Conservation (phyloP, 2,888 invertebrate genomes). For the Rhorus exstirpatorius region DNA sequence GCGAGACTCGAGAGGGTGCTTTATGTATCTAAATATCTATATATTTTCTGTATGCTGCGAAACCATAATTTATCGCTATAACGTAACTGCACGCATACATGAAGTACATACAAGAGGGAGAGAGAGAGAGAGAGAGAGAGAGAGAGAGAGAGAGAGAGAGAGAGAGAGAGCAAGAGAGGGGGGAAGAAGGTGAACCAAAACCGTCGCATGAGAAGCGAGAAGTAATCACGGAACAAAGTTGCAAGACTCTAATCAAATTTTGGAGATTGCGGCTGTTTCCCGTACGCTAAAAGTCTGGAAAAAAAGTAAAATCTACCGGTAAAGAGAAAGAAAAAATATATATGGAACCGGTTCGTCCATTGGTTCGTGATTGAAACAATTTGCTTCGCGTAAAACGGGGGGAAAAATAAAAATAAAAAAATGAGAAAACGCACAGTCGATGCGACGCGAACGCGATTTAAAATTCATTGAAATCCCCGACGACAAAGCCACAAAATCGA, state of each 20-base stretch:
- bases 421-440: neutral
- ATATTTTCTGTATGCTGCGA: slow-evolving; percentile 54
- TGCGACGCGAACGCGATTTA: neutral
- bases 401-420: no score
- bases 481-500: slow-evolving; percentile 21
- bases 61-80: slow-evolving; percentile 64
- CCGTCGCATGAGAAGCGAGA: slow-evolving; percentile 59
- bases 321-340: slow-evolving; percentile 11
- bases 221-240: slow-evolving; percentile 69
- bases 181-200: slow-evolving; percentile 18
- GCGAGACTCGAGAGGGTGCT: neutral
- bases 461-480: slow-evolving; percentile 36
- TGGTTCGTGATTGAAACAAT: no score
- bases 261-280: slow-evolving; percentile 59
- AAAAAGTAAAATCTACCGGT: slow-evolving; percentile 22
- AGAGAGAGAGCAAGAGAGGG: no score
- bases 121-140: neutral
- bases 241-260: slow-evolving; percentile 67
- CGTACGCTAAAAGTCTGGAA: slow-evolving; percentile 6
- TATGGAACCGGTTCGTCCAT: neutral
- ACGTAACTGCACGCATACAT: slow-evolving; percentile 36
- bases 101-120: no score
- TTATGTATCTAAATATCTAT: slow-evolving; percentile 3
- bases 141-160: no score
- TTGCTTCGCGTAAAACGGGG: neutral